phyloP scores from a whole-genome alignment of 1,140 invertebrate genomes.

The Brachionus plicatilis region DNA sequence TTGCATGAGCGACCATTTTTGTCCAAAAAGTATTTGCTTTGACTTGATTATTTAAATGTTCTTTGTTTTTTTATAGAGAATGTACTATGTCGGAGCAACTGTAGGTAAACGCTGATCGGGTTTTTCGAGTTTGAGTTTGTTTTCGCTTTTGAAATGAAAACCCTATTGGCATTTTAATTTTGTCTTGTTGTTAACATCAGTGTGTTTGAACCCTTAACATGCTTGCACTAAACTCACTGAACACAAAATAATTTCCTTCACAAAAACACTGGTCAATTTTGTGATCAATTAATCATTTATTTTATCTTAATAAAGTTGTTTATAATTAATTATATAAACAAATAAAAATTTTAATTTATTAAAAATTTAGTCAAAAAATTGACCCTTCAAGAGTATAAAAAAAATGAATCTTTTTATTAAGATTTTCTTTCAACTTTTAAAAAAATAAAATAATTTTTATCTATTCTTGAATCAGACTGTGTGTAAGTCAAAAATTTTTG shows the following conservation, averaged over 20 bases:
- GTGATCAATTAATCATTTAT: no score
- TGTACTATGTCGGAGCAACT: conserved; percentile 40
- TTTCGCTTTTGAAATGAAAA: neutral
- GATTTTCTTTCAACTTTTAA: no score
- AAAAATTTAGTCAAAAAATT: no score
- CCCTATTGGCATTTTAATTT: neutral
- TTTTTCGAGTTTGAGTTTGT: conserved; percentile 14
- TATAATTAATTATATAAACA: no score
- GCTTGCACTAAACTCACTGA: neutral
- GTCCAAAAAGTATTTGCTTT: neutral
- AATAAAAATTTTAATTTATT: no score
- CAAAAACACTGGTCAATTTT: no score
- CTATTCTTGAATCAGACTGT: no score
- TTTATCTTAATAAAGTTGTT: no score
- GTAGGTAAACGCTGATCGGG: conserved; percentile 15
- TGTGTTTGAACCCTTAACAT: neutral
- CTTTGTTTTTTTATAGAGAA: conserved; percentile 30
- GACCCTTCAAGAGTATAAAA: no score
- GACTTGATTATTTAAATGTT: conserved; percentile 11
- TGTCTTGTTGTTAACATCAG: neutral
- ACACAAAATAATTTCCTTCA: neutral
- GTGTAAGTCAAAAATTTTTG: no score
- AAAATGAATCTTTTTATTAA: no score
- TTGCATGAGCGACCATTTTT: neutral
- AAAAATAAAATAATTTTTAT: no score